A percentile compares a stretch with the other conserved stretches of the same genome.
phyloP scores from a whole-genome alignment of 2,888 invertebrate species.

The Pimpla rufipes region DNA sequence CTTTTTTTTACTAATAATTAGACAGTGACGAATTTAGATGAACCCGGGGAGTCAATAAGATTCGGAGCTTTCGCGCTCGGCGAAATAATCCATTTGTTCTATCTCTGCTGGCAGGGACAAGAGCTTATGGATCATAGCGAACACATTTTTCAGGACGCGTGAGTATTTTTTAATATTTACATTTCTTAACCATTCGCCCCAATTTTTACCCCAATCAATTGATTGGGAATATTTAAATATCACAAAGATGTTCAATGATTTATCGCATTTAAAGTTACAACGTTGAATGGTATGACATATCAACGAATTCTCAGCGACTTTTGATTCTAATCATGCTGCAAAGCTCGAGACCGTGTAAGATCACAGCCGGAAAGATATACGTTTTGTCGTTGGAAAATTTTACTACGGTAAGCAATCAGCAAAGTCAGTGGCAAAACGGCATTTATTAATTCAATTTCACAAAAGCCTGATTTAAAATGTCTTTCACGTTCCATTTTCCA shows the following conservation, averaged over 20 bases:
- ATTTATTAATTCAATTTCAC: background rate
- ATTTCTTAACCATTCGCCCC: too few species aligned
- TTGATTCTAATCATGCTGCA: slow-evolving; percentile 45
- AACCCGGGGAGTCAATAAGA: slow-evolving; percentile 21
- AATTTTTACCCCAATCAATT: too few species aligned
- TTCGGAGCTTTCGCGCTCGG: slow-evolving; percentile 8
- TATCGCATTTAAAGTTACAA: slow-evolving; percentile 38
- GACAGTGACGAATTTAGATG: slow-evolving; percentile 23
- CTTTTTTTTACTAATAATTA: background rate
- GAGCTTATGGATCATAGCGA: slow-evolving; percentile 28
- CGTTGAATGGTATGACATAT: slow-evolving; percentile 35
- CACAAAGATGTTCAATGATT: too few species aligned
- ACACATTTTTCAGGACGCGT: slow-evolving; percentile 25
- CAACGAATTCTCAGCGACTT: slow-evolving; percentile 27
- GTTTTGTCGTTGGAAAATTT: slow-evolving; percentile 50
- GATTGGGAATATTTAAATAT: too few species aligned
- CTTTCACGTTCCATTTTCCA: background rate
- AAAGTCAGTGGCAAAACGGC: background rate
- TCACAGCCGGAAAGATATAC: slow-evolving; percentile 54
- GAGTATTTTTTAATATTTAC: too few species aligned
- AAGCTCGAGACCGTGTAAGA: slow-evolving; percentile 46
- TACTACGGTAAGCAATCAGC: slow-evolving; percentile 28
- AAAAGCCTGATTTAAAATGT: background rate
- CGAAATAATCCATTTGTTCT: background rate
- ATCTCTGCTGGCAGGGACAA: slow-evolving; percentile 22